These are phyloP conservation scores for Phylloscopus collybita DNA, from an alignment of 2,797 vertebrate genomes.

Conservation along the genomic window DNA sequence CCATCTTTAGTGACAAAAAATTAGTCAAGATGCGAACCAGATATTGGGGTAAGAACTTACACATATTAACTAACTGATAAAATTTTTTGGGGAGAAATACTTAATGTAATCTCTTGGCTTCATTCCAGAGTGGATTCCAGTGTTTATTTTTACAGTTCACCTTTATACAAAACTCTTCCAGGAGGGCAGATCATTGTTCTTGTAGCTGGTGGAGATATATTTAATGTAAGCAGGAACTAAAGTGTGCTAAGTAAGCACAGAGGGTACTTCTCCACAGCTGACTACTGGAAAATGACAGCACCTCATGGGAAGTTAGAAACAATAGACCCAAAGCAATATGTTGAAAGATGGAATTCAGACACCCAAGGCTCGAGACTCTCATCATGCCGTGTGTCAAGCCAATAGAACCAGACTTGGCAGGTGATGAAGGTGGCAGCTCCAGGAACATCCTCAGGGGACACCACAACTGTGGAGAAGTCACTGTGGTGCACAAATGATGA, in stretches of 20 bases:
- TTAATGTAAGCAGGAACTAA: neutral
- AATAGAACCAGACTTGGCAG: slow-evolving; percentile 24
- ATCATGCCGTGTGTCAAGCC: neutral
- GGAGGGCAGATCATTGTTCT: neutral
- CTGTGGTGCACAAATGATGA: neutral
- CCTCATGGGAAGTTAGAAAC: slow-evolving; percentile 18
- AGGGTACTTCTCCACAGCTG: neutral
- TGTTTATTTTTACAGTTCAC: neutral
- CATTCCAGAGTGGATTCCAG: neutral
- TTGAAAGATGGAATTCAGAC: slow-evolving; percentile 24
- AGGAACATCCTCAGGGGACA: neutral
- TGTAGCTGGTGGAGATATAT: neutral
- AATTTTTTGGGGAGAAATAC: neutral
- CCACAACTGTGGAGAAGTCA: neutral
- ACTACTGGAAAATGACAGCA: slow-evolving; percentile 29
- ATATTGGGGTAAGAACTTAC: neutral
- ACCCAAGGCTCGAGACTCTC: neutral
- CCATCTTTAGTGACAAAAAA: neutral
- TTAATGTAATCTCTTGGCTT: neutral
- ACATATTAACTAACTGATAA: neutral
- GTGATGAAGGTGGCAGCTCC: neutral
- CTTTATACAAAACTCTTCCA: neutral
- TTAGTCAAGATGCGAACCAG: neutral
- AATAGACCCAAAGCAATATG: neutral
- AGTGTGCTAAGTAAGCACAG: neutral